phyloP scores from a whole-genome alignment of 1,140 invertebrate species.

The Bombus turneri region DNA sequence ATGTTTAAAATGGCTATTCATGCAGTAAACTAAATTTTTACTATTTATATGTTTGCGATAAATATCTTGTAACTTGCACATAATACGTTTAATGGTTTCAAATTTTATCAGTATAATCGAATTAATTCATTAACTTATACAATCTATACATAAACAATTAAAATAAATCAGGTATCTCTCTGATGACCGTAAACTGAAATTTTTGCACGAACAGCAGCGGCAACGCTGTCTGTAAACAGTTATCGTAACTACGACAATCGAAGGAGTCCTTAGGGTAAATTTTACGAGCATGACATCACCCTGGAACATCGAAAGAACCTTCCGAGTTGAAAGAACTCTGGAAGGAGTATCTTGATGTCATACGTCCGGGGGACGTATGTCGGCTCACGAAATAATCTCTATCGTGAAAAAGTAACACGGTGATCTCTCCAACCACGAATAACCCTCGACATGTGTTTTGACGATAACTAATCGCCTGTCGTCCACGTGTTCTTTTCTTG shows the following conservation, averaged over 20 bases:
- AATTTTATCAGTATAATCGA: not conserved
- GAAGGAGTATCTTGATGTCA: not conserved
- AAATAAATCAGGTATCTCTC: not conserved
- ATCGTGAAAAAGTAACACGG: not conserved
- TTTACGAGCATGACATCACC: not conserved
- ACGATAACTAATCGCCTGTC: not conserved
- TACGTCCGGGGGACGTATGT: not conserved
- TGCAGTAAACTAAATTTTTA: not conserved
- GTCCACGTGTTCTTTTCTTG: not conserved
- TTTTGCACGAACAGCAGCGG: not conserved
- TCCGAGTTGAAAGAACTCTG: not conserved
- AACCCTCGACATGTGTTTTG: slow-evolving; percentile 9
- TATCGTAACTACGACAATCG: not conserved
- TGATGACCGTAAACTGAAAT: not conserved
- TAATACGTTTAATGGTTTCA: not conserved
- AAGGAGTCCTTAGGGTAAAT: not conserved
- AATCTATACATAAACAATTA: not conserved
- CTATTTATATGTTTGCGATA: not conserved
- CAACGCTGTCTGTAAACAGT: not conserved
- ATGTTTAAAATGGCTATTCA: too few species aligned
- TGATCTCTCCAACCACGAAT: not conserved
- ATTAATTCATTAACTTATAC: not conserved
- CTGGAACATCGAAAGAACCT: not conserved
- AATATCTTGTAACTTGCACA: not conserved
- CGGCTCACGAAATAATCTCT: not conserved